Base-by-base conservation (phyloP, 2,888 invertebrate genomes). In the Cephalotes varians region DNA sequence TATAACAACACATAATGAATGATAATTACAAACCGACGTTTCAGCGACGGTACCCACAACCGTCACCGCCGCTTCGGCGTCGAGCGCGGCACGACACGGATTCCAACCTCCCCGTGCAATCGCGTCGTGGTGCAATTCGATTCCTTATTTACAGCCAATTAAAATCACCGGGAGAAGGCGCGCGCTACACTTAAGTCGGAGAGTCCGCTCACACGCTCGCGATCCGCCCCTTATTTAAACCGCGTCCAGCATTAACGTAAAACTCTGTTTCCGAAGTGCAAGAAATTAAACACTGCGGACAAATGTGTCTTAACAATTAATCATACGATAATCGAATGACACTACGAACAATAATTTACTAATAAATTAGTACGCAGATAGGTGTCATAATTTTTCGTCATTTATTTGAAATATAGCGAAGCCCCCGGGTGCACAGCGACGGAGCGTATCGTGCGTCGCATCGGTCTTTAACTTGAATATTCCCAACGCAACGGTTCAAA, bases 71-170 rank as follows among this genome's bases (percentile, higher is more conserved):
- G 2, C 67, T 65, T 28, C n/a, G 28, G 67, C 67, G n/a, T 67
- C 31, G 67, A 49, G 15, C 31, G 28, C 21, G 18, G 21, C 62
- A 5, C 44, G 47, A 47, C n/a, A 28, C 12, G 67, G 49, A 67
- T 67, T 47, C 67, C 67, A 18, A 12, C 25, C 64, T 64, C 40
- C 64, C 40, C 31, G 15, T 18, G 18, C 12, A 12, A 47, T 67
- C 67, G 9, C 25, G 25, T 10, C 65, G 44, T 40, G 65, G 62
- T 40, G 25, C 31, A 49, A 47, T 67, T 67, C 49, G 15, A 12
- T 67, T 49, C 15, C 67, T 67, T 67, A 47, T 49, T 67, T 67
- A 67, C 37, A 44, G 25, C 15, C 49, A 47, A 67, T 67, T 49
- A 47, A 31, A 47, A 18, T 47, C 28, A 12, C 28, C n/a, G n/a